phyloP scores from a whole-genome alignment of 1,140 invertebrate species.

The Drosophila repletoides region DNA sequence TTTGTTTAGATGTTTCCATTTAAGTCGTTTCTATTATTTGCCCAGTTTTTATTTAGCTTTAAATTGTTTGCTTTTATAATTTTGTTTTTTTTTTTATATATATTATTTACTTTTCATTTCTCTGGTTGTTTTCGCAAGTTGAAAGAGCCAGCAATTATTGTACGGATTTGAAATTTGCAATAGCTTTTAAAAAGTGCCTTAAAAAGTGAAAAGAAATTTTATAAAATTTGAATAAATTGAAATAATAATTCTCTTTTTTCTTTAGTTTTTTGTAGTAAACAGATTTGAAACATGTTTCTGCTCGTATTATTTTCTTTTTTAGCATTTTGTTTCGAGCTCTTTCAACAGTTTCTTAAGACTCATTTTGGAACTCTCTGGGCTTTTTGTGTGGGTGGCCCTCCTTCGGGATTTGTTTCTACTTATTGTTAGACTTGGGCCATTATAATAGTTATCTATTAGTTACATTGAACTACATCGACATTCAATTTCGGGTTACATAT shows the following conservation, averaged over 20 bases:
- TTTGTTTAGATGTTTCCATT: slow-evolving; percentile 41
- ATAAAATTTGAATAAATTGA: slow-evolving; percentile 6
- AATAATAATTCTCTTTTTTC: too few species aligned
- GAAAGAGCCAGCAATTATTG: slow-evolving; percentile 43
- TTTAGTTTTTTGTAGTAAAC: not conserved
- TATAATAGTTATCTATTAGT: slow-evolving; percentile 18
- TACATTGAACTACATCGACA: slow-evolving; percentile 47
- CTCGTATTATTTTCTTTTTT: slow-evolving; percentile 3
- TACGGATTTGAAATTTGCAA: slow-evolving; percentile 20
- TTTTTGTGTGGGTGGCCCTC: slow-evolving; percentile 4
- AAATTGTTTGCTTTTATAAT: slow-evolving; percentile 19
- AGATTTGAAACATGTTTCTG: slow-evolving; percentile 14
- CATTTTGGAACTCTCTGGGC: not conserved
- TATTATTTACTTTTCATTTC: slow-evolving; percentile 21
- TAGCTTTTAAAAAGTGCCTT: slow-evolving; percentile 37
- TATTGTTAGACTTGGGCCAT: slow-evolving; percentile 23
- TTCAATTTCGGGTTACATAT: slow-evolving; percentile 54
- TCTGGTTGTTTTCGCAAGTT: slow-evolving; percentile 35
- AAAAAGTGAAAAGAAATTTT: slow-evolving; percentile 24
- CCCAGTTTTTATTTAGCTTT: slow-evolving; percentile 21
- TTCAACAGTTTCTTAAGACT: slow-evolving; percentile 42
- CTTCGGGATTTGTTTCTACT: slow-evolving; percentile 6
- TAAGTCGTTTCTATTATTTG: slow-evolving; percentile 35
- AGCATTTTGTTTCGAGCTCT: slow-evolving; percentile 4
- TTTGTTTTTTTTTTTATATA: slow-evolving; percentile 2